These are phyloP conservation scores for Danio rerio DNA, from an alignment of 2,113 vertebrate genomes.

Conservation along the genomic window GRCz12tu NC_133178.1:24252001-24252500, in stretches of 20 bases:
- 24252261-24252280: constrained; percentile 64
- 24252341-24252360: constrained; percentile 67
- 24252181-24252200: constrained; percentile 70
- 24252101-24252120: constrained; percentile 69
- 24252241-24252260: constrained; percentile 63
- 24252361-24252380: constrained; percentile 67
- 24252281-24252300: constrained; percentile 61
- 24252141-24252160: constrained; percentile 64
- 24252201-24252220: constrained; percentile 70
- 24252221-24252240: constrained; percentile 66
- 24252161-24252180: constrained; percentile 63
- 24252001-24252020: constrained; percentile 72
- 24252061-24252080: constrained; percentile 70
- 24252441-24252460: constrained; percentile 77
- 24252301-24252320: constrained; percentile 52
- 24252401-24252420: constrained; percentile 65
- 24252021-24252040: constrained; percentile 73
- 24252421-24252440: constrained; percentile 63
- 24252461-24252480: constrained; percentile 72
- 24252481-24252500: constrained; percentile 64
- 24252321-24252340: constrained; percentile 64
- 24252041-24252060: constrained; percentile 66
- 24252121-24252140: constrained; percentile 71
- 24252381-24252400: constrained; percentile 59
- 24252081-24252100: constrained; percentile 68